phyloP scores from a whole-genome alignment of 2,797 vertebrate species.

The Dipus sagitta region DNA sequence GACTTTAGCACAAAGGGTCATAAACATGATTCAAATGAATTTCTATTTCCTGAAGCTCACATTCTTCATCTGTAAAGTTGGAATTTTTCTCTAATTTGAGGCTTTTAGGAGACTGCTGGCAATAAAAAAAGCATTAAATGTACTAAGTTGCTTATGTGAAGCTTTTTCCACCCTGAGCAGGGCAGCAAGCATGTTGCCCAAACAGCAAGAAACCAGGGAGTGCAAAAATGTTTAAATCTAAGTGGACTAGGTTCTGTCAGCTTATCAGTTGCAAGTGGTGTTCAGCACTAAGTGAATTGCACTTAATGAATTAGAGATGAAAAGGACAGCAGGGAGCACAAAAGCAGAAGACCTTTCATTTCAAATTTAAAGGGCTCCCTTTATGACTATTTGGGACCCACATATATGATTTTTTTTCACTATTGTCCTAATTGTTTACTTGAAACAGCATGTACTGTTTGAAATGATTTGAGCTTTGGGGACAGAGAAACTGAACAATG shows the following conservation, averaged over 20 bases:
- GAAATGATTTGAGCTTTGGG: slow-evolving; percentile 2
- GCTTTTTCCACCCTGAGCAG: slow-evolving; percentile 33
- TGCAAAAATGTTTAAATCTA: slow-evolving; percentile 43
- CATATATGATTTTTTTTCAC: slow-evolving; percentile 63
- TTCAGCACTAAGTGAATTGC: slow-evolving; percentile 63
- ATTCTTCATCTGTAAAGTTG: slow-evolving; percentile 41
- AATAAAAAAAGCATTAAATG: not conserved
- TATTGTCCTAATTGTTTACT: slow-evolving; percentile 63
- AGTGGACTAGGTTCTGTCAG: slow-evolving; percentile 43
- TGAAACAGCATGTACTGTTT: slow-evolving; percentile 53
- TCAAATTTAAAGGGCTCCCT: slow-evolving; percentile 71
- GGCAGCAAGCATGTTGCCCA: not conserved
- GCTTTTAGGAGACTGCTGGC: not conserved
- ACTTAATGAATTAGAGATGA: slow-evolving; percentile 80
- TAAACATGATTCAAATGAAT: slow-evolving; percentile 16
- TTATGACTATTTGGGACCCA: slow-evolving; percentile 57
- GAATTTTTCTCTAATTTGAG: slow-evolving; percentile 10
- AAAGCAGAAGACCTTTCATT: slow-evolving; percentile 64
- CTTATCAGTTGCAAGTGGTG: slow-evolving; percentile 60
- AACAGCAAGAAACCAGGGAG: not conserved
- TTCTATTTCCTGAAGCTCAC: slow-evolving; percentile 27
- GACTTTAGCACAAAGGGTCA: not conserved
- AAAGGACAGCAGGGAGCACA: slow-evolving; percentile 42
- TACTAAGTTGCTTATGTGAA: slow-evolving; percentile 35
- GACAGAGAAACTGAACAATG: slow-evolving; percentile 23